These are phyloP conservation scores for Kryptolebias marmoratus DNA, from an alignment of 2,113 vertebrate genomes.

Conservation along the genomic window DNA sequence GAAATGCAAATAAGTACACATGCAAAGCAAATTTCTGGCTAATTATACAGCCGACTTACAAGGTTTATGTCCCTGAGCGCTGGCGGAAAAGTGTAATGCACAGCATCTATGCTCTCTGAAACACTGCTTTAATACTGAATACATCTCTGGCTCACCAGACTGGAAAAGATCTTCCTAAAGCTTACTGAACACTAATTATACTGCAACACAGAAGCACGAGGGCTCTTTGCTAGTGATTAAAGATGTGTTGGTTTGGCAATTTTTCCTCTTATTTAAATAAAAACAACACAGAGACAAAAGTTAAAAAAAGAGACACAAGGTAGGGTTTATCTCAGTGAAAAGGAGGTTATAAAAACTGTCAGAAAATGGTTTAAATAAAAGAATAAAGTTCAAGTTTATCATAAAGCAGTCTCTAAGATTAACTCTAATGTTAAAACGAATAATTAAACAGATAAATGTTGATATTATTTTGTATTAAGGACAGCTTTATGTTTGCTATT, in stretches of 20 bases:
- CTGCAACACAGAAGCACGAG: conserved; percentile 45
- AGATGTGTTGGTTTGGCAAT: conserved; percentile 56
- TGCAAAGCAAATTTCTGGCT: conserved; percentile 79
- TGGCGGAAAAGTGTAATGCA: conserved; percentile 61
- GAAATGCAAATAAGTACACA: conserved; percentile 83
- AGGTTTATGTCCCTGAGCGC: conserved; percentile 73
- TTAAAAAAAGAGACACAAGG: conserved; percentile 6
- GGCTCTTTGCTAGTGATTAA: conserved; percentile 44
- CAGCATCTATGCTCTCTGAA: conserved; percentile 62
- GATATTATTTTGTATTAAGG: no score
- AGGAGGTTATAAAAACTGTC: conserved; percentile 1
- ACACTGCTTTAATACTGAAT: conserved; percentile 45
- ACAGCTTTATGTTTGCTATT: not conserved
- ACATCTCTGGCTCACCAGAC: conserved; percentile 42
- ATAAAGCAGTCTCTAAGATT: no score
- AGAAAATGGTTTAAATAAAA: conserved; percentile 1
- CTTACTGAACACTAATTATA: conserved; percentile 64
- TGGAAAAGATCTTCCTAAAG: conserved; percentile 51
- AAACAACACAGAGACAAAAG: conserved; percentile 40
- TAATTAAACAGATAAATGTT: no score
- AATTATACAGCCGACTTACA: conserved; percentile 76
- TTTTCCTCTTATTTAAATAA: conserved; percentile 43
- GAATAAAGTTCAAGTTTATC: conserved; percentile 7
- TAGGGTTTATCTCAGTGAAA: conserved; percentile 27
- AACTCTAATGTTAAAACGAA: no score